Base-by-base conservation (phyloP, 2,888 invertebrate species). In the Linnaemya tessellans region DNA sequence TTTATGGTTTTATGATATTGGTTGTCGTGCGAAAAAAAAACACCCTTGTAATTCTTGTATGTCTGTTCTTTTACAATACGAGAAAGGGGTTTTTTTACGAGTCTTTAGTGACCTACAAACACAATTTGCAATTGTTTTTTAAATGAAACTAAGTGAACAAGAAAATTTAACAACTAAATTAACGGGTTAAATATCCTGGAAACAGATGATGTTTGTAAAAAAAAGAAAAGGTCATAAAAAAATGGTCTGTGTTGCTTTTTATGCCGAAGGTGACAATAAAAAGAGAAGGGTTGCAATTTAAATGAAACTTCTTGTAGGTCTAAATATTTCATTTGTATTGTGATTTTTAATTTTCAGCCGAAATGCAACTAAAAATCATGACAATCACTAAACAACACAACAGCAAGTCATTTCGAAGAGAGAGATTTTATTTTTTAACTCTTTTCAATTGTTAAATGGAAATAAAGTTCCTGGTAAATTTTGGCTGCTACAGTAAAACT, bases 51-150 rank as follows among this genome's bases (percentile, higher is more conserved):
- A 58, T 67, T 68, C 65, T 35, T 18, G 56, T 65, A 35, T 22
- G 1, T 18, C 46, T 18, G 49, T 51, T 25, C 46, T 68, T 70
- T 75, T 75, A n/a, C n/a, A n/a, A n/a, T n/a, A n/a, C n/a, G n/a
- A n/a, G n/a, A n/a, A n/a, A n/a, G n/a, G n/a, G n/a, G n/a, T n/a
- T n/a, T 64, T 84, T 74, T 79, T 75, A 81, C 64, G 46, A 65
- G 60, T 67, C 60, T 49, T 73, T 38, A 58, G 80, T 87, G 87
- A 86, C 84, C 87, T 86, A 88, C 79, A 88, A 88, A 88, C 62
- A 88, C 87, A 88, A 88, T 87, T 88, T 86, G 84, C 83, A 86
- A 87, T 88, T 88, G 87, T 88, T 85, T 86, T 73, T 85, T 85
- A 82, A 82, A 85, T 71, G 65, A 85, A 85, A 79, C 68, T 71